A percentile compares a stretch with the other conserved stretches of the same genome.
Conservation (phyloP, 1,140 invertebrate genomes). For the Caerostris extrusa region DNA sequence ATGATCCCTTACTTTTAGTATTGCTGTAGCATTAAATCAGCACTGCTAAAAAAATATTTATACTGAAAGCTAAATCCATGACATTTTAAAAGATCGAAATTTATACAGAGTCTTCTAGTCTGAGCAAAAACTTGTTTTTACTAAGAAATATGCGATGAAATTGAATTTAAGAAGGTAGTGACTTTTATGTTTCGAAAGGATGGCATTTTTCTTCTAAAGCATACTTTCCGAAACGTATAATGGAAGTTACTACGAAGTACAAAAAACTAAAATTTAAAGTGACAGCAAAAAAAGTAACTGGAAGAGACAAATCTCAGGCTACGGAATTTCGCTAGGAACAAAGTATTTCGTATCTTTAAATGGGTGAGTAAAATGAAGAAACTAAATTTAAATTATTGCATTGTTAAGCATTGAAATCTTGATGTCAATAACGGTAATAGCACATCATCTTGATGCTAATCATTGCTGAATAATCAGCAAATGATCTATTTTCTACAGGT, state of each 20-base stretch:
- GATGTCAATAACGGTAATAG: too few relatives aligned
- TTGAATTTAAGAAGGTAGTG: conserved; percentile 24
- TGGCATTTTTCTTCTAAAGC: conserved; percentile 34
- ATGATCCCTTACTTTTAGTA: too few relatives aligned
- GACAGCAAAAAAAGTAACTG: conserved; percentile 21
- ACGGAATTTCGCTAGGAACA: background rate
- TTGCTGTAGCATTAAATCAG: too few relatives aligned
- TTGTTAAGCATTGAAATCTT: too few relatives aligned
- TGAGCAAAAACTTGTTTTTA: background rate
- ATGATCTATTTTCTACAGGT: too few relatives aligned
- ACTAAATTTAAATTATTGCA: background rate
- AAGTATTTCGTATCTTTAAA: conserved; percentile 4
- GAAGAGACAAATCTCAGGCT: background rate
- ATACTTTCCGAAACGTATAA: conserved; percentile 30
- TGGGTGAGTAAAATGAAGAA: background rate
- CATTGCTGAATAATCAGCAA: too few relatives aligned
- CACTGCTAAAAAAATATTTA: background rate
- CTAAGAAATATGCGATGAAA: conserved; percentile 33
- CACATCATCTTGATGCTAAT: too few relatives aligned
- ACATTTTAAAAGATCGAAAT: background rate
- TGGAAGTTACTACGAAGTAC: conserved; percentile 22
- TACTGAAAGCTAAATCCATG: background rate
- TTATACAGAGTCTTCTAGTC: background rate
- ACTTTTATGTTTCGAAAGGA: conserved; percentile 44
- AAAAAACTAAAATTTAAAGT: conserved; percentile 31